These are phyloP conservation scores for Poecilia velifera DNA, from an alignment of 2,797 vertebrate genomes.

Conservation along the genomic window DNA sequence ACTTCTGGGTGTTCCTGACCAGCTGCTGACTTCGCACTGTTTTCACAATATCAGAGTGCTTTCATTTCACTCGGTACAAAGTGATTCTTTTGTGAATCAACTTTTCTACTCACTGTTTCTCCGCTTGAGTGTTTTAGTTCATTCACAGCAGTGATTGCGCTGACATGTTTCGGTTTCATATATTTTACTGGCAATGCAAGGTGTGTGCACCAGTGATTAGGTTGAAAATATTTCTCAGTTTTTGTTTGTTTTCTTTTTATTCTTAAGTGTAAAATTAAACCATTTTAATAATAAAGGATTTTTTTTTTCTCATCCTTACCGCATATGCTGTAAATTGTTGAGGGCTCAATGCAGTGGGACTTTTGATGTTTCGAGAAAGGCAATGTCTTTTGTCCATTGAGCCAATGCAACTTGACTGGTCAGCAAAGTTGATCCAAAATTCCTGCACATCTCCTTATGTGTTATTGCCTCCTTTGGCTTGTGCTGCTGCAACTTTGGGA, in stretches of 20 bases:
- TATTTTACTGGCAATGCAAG: background rate
- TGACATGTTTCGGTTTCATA: background rate
- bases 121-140: conserved; percentile 3
- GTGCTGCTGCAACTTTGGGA: conserved; percentile 7
- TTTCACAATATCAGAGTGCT: conserved; percentile 32
- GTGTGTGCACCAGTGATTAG: background rate
- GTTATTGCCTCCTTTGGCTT: background rate
- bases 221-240: background rate
- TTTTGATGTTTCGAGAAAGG: background rate
- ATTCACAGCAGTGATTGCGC: background rate
- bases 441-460: too few species aligned
- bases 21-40: conserved; percentile 35
- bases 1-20: conserved; percentile 68
- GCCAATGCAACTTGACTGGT: background rate
- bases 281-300: background rate
- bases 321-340: background rate
- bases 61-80: conserved; percentile 22
- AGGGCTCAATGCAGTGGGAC: background rate
- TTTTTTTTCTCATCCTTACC: background rate
- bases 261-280: background rate
- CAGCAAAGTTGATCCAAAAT: background rate
- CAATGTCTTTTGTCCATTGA: background rate
- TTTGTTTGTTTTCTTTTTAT: background rate
- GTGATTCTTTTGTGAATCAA: conserved; percentile 5
- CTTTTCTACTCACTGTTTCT: conserved; percentile 13